Evolutionary conservation across 2,888 invertebrate species (phyloP).

Genomic region (Plagiodera versicolora): DNA sequence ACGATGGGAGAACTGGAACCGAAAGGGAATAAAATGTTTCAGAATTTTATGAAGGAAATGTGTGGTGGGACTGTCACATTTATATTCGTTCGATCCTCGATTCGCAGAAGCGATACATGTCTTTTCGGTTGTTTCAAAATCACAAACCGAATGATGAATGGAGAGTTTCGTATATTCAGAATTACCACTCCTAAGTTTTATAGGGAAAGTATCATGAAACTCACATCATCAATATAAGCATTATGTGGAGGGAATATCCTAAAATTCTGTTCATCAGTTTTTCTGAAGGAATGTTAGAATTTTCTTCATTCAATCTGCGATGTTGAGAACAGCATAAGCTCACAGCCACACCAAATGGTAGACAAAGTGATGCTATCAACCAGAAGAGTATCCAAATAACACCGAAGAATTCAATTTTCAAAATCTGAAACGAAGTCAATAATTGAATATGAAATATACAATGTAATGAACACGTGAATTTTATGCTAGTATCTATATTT

Average conservation of each 20-base stretch:
- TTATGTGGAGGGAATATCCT: slow-evolving; percentile 35
- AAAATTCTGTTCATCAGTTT: slow-evolving; percentile 31
- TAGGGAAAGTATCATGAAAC: slow-evolving; percentile 16
- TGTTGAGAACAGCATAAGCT: slow-evolving; percentile 41
- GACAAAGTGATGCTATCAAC: slow-evolving; percentile 42
- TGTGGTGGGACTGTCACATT: neutral
- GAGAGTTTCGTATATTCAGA: too few species aligned
- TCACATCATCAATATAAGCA: slow-evolving; percentile 43
- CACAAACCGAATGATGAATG: neutral
- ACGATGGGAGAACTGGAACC: slow-evolving; percentile 59
- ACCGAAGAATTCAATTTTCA: slow-evolving; percentile 45
- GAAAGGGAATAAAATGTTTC: slow-evolving; percentile 5
- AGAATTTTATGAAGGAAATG: slow-evolving; percentile 1
- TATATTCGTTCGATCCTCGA: neutral
- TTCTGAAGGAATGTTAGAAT: slow-evolving; percentile 36
- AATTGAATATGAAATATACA: too few species aligned
- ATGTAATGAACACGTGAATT: too few species aligned
- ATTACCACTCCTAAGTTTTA: too few species aligned
- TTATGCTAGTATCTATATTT: too few species aligned
- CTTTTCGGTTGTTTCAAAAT: neutral
- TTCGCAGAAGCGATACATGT: neutral
- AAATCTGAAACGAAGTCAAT: slow-evolving; percentile 35
- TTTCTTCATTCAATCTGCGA: slow-evolving; percentile 42
- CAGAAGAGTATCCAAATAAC: slow-evolving; percentile 46
- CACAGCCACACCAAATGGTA: slow-evolving; percentile 37